These are phyloP conservation scores for Watsonalla cultraria DNA, from an alignment of 2,888 invertebrate species.

Conservation along the genomic window DNA sequence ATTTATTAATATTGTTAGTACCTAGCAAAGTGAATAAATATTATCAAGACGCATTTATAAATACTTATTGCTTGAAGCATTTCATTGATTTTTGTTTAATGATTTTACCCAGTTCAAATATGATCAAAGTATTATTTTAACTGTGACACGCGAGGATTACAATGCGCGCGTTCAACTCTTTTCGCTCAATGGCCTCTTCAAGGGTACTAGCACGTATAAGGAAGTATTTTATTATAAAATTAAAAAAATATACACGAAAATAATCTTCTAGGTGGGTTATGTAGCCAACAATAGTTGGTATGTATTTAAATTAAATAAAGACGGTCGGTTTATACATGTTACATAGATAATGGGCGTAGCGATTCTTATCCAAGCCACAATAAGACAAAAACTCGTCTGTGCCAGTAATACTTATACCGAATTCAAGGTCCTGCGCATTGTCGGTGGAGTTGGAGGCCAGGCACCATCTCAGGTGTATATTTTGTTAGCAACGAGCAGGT, in stretches of 20 bases:
- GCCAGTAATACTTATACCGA: slow-evolving; percentile 44
- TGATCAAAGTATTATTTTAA: neutral
- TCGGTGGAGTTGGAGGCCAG: slow-evolving; percentile 33
- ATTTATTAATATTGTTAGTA: too few relatives aligned
- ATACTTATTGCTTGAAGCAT: too few relatives aligned
- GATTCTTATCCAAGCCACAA: slow-evolving; percentile 50
- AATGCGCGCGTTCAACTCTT: slow-evolving; percentile 44
- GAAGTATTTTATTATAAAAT: slow-evolving; percentile 48
- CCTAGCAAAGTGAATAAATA: too few relatives aligned
- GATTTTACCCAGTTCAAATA: neutral
- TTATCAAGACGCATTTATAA: too few relatives aligned
- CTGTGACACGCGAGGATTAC: slow-evolving; percentile 4
- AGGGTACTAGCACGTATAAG: slow-evolving; percentile 67
- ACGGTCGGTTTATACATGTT: slow-evolving; percentile 42
- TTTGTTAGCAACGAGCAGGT: slow-evolving; percentile 18
- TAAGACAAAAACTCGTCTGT: slow-evolving; percentile 57
- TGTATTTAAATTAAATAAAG: slow-evolving; percentile 50
- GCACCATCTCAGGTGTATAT: slow-evolving; percentile 24
- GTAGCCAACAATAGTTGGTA: slow-evolving; percentile 12
- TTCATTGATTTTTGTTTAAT: too few relatives aligned
- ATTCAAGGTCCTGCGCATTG: slow-evolving; percentile 36
- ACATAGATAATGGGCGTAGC: slow-evolving; percentile 43
- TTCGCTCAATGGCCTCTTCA: slow-evolving; percentile 46
- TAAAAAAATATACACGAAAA: slow-evolving; percentile 36
- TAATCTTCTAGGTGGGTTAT: slow-evolving; percentile 24